Base-by-base conservation (phyloP, 2,888 invertebrate species). In the Cactoblastis cactorum region DNA sequence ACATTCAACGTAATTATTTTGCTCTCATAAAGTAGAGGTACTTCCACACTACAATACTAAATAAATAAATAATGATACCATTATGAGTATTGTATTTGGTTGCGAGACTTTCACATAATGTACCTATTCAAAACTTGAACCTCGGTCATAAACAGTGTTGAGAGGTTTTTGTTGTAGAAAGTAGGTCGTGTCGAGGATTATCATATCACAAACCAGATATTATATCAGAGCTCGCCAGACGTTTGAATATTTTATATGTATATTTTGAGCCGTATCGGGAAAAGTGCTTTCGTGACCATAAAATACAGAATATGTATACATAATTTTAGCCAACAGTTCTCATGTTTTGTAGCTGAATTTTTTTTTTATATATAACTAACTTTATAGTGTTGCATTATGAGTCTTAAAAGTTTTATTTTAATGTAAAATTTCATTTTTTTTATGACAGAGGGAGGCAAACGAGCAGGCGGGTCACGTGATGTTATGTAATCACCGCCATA, bases 141-240 rank as follows among this genome's bases (percentile, higher is more conserved):
- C 22, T 4, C 28, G 9, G 28, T 28, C 28, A 9, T 28, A 28
- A 28, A 28, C 28, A 28, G 8, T 6, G 8, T 3, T 37, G 43
- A 14, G 43, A 43, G 43, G 15, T 28, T 28, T 28, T 28, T 28
- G 28, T 28, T 28, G 14, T 15, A 28, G 43, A 43, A 43, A 43
- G 43, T 43, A 28, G 43, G 43, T 24, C 43, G 15, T 28, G 28
- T 15, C 15, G 43, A 17, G n/a, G 15, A 28, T 38, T 38, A 12
- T 43, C 28, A 17, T 28, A 32, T 43, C 24, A 43, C 41, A 15
- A 39, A 39, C 39, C 39, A 39, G 39, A 39, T 39, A 19, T 39
- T 39, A 39, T 39, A 22, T 39, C 39, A 39, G 28, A 28, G 28
- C 28, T 28, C 28, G 8, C 3, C 38, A 18, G 22, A 6, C 22